Evolutionary conservation across 2,888 invertebrate species (phyloP).

Genomic region (Itoplectis maculator): DNA sequence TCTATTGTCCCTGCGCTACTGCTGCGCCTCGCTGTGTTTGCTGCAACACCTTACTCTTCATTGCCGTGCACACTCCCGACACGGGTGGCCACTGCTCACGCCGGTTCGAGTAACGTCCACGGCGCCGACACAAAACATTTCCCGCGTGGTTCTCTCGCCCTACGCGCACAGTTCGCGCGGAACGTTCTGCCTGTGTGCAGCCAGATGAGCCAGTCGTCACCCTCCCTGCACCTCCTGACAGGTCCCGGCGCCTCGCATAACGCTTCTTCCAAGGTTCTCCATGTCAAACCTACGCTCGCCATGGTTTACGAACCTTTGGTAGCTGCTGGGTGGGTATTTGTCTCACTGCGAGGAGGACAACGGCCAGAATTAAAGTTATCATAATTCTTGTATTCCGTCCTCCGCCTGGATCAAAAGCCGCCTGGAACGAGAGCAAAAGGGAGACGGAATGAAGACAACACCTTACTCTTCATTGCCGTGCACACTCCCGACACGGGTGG

Average conservation of each 20-base stretch:
- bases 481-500: background rate
- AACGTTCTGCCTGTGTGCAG: background rate
- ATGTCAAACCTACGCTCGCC: background rate
- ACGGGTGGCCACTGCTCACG: background rate
- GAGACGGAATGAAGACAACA: slow-evolving; percentile 42
- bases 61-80: background rate
- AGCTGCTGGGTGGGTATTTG: too few species aligned
- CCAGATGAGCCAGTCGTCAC: too few species aligned
- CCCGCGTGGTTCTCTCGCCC: background rate
- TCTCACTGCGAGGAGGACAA: background rate
- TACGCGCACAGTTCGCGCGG: background rate
- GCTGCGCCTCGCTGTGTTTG: slow-evolving; percentile 50
- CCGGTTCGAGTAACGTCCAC: background rate
- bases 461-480: slow-evolving; percentile 27
- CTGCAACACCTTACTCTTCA: slow-evolving; percentile 53
- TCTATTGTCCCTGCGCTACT: slow-evolving; percentile 73
- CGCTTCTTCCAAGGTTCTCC: background rate
- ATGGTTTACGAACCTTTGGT: background rate
- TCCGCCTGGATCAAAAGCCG: too few species aligned
- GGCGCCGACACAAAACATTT: slow-evolving; percentile 19
- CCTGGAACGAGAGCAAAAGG: too few species aligned
- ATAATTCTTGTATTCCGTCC: slow-evolving; percentile 40
- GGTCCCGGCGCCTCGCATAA: too few species aligned
- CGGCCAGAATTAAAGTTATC: slow-evolving; percentile 32
- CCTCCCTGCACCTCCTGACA: too few species aligned